Evolutionary conservation across 2,888 invertebrate genomes (phyloP), one percentile per base, ranked within the genome.

Genomic region (Barypeithes pellucidus): DNA sequence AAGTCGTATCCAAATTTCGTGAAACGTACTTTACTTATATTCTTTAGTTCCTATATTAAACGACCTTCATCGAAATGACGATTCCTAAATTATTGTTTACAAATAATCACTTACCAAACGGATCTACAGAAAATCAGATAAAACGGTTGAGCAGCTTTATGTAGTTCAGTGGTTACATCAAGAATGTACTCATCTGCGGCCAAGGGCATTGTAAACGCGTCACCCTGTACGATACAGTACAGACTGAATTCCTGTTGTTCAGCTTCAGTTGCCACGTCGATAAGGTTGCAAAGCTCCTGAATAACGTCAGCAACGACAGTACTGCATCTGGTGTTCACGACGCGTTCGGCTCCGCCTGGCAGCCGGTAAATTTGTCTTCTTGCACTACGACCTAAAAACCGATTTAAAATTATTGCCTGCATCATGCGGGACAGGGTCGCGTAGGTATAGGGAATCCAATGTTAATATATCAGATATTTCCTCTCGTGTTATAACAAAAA

Each of bases 171-270:
- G 20, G 97, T 98, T 20, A 98, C 96, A 85, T 98, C 98, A 75
- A 98, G 88, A 69, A 98, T 95, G 86, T 98, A 98, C 85, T 98
- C 98, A 84, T 97, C 97, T 72, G 95, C 92, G 0, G 96, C 95
- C 79, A 98, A 88, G 3, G 97, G 97, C 96, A 97, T 97, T 24
- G 96, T 97, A 82, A 97, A 97, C 3, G 95, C 95, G 88, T 98
- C 97, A 57, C 97, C 97, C 83, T 97, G 96, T 18, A 98, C 95
- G 80, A 98, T 97, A 86, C 97, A 97, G 87, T 99, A 99, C 67
- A 99, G 89, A 0, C 97, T 97, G 88, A 98, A 99, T 87, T 99
- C 99, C 75, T 96, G 96, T 87, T 96, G 95, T 86, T 99, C 99
- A n/a, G 90, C 89, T 78, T 91, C 91, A 59, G 88, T 89, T 0